Evolutionary conservation across 1,140 invertebrate species (phyloP).

Genomic region (Caenorhabditis elegans): DNA sequence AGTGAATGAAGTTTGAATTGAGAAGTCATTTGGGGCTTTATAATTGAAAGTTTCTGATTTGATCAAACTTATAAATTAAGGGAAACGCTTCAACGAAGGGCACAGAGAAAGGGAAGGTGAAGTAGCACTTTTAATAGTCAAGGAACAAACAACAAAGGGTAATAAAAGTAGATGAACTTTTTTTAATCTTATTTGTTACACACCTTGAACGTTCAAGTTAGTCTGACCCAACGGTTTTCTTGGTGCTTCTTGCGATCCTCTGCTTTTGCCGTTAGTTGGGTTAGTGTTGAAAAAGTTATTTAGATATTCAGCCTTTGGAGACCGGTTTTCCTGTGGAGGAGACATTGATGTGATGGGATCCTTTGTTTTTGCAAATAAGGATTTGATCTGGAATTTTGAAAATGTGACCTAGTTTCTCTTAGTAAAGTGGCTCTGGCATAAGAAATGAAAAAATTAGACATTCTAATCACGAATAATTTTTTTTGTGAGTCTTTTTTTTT

Average conservation of each 20-base stretch:
- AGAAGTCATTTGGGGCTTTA: too few relatives aligned
- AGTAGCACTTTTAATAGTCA: background rate
- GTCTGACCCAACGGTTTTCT: background rate
- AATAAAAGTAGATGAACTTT: slow-evolving; percentile 9
- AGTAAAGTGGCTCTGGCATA: too few relatives aligned
- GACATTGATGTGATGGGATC: background rate
- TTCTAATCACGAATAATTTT: background rate
- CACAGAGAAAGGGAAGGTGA: background rate
- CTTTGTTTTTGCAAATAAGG: background rate
- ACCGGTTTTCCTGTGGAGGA: background rate
- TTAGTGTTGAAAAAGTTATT: background rate
- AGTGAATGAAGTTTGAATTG: too few relatives aligned
- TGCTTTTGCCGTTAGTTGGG: background rate
- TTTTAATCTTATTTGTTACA: too few relatives aligned
- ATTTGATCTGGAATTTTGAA: background rate
- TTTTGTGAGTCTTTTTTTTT: too few relatives aligned
- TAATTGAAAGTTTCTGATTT: background rate
- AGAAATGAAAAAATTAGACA: background rate
- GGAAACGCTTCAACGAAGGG: background rate
- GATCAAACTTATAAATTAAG: slow-evolving; percentile 18
- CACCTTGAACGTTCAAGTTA: slow-evolving; percentile 19
- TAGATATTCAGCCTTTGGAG: background rate
- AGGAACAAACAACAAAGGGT: background rate
- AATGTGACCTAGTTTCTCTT: too few relatives aligned
- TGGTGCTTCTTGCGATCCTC: background rate